A percentile compares a stretch with the other conserved stretches of the same genome.
These are phyloP conservation scores for Mythimna ferrago DNA, from an alignment of 2,888 invertebrate species.

Conservation along the genomic window DNA sequence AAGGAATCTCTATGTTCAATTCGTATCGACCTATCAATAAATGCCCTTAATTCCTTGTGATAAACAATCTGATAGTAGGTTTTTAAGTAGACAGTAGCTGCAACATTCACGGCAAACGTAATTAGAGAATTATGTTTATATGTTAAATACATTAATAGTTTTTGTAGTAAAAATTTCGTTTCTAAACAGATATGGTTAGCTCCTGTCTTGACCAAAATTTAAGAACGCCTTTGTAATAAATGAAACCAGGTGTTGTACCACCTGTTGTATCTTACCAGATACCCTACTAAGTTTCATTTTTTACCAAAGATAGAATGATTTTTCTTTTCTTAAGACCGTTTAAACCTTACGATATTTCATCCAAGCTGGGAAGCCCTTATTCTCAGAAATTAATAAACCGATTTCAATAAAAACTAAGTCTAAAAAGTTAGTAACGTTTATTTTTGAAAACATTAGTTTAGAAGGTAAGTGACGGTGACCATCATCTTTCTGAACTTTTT, in stretches of 20 bases:
- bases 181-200: neutral
- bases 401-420: too few relatives aligned
- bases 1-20: constrained; percentile 48
- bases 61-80: constrained; percentile 48
- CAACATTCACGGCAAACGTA: constrained; percentile 10
- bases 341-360: too few relatives aligned
- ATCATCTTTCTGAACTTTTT: too few relatives aligned
- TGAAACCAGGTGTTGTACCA: neutral
- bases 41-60: constrained; percentile 53
- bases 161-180: neutral
- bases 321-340: too few relatives aligned
- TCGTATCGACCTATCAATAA: constrained; percentile 37
- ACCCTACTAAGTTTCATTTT: too few relatives aligned
- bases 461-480: too few relatives aligned
- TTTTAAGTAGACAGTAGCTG: constrained; percentile 48
- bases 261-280: neutral
- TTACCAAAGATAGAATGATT: too few relatives aligned
- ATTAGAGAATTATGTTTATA: constrained; percentile 13
- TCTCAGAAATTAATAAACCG: too few relatives aligned
- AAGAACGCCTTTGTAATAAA: neutral
- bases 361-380: too few relatives aligned
- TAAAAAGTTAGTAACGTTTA: too few relatives aligned
- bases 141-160: constrained; percentile 32
- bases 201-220: neutral
- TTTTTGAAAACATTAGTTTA: too few relatives aligned